Evolutionary conservation across 1,140 invertebrate genomes (phyloP).

Genomic region (Cheumatopsyche charites): DNA sequence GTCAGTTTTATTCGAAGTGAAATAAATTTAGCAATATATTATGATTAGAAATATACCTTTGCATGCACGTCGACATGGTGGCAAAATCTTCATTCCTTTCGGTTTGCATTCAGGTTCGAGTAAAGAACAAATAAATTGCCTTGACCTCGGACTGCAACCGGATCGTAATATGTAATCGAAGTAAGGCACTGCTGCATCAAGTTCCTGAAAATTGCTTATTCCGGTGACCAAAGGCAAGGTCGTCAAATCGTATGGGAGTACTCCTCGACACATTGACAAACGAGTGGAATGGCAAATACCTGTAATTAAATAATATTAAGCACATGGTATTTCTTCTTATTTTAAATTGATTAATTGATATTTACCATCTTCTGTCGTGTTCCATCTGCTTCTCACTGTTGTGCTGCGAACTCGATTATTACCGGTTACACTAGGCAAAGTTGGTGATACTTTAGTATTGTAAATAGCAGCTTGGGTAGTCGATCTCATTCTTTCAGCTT

Average conservation of each 20-base stretch:
- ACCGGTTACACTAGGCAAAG: conserved; percentile 59
- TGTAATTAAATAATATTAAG: conserved; percentile 20
- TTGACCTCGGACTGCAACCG: conserved; percentile 66
- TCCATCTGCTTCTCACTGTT: conserved; percentile 47
- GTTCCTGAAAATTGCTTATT: conserved; percentile 51
- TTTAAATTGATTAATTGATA: background rate
- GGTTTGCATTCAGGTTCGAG: conserved; percentile 71
- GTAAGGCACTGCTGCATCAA: conserved; percentile 59
- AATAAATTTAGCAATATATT: background rate
- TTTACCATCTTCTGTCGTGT: conserved; percentile 50
- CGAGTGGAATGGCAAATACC: conserved; percentile 58
- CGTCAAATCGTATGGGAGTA: conserved; percentile 69
- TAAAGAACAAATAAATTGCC: conserved; percentile 67
- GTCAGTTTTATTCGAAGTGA: background rate
- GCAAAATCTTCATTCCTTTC: conserved; percentile 61
- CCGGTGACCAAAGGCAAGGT: conserved; percentile 55
- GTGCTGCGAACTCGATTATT: conserved; percentile 46
- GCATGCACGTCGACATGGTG: conserved; percentile 69
- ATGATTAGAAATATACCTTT: conserved; percentile 61
- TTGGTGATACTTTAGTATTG: conserved; percentile 64
- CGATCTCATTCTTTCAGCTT: conserved; percentile 61
- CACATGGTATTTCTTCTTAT: background rate
- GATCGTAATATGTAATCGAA: conserved; percentile 65
- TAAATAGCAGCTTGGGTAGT: conserved; percentile 60
- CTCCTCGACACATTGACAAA: conserved; percentile 62